phyloP scores from a whole-genome alignment of 2,113 vertebrate species.

The Naja naja region DNA sequence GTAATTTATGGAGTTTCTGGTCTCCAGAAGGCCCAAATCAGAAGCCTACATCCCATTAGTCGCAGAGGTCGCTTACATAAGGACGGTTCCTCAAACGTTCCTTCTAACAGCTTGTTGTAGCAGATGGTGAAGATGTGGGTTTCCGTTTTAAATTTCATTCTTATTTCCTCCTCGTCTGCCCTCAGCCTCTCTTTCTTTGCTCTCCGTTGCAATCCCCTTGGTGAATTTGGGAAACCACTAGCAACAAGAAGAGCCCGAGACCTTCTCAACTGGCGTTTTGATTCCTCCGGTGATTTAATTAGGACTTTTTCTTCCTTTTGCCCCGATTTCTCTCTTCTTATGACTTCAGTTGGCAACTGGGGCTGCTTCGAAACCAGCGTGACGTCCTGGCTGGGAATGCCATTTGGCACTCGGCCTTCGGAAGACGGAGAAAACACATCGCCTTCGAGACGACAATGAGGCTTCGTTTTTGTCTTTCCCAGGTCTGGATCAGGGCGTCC shows the following conservation, averaged over 20 bases:
- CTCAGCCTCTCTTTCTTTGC: background rate
- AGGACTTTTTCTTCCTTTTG: conserved; percentile 27
- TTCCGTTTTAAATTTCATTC: background rate
- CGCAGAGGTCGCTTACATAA: too few species aligned
- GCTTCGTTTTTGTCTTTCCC: background rate
- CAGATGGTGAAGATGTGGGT: background rate
- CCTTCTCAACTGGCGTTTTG: conserved; percentile 25
- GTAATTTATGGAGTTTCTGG: background rate
- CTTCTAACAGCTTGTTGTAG: background rate
- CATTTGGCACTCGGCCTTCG: background rate
- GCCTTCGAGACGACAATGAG: background rate
- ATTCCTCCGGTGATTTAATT: conserved; percentile 15
- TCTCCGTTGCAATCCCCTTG: background rate
- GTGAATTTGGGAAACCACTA: conserved; percentile 70
- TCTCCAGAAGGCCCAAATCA: background rate
- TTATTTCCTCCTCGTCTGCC: background rate
- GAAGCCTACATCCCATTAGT: background rate
- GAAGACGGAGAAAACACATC: background rate
- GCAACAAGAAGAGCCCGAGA: conserved; percentile 1
- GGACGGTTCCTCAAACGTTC: background rate
- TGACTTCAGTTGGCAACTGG: conserved; percentile 28
- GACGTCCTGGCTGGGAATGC: background rate
- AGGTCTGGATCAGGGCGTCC: background rate
- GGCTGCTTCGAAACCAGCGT: conserved; percentile 43
- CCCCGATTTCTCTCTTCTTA: conserved; percentile 43